phyloP scores from a whole-genome alignment of 2,888 invertebrate species.

The Campoletis raptor region DNA sequence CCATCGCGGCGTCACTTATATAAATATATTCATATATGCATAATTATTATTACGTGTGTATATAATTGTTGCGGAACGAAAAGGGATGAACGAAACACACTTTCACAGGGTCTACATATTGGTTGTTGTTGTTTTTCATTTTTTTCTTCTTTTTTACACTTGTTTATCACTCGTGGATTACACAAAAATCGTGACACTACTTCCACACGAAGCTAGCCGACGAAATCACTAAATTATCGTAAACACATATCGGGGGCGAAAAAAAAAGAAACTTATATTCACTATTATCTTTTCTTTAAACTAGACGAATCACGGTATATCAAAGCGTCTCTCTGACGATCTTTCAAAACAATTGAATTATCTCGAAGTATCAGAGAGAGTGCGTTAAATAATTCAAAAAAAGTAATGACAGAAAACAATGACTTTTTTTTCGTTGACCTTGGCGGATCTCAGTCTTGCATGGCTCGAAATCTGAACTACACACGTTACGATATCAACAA shows the following conservation, averaged over 20 bases:
- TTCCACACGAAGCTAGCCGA: constrained; percentile 15
- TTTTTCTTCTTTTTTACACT: neutral
- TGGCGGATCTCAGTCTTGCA: constrained; percentile 64
- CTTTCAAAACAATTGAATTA: neutral
- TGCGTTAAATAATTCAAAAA: constrained; percentile 19
- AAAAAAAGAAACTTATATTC: constrained; percentile 1
- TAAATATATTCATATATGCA: constrained; percentile 59
- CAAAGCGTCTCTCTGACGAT: neutral
- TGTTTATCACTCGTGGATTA: constrained; percentile 34
- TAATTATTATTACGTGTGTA: constrained; percentile 10
- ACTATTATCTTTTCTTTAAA: constrained; percentile 22
- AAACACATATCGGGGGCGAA: neutral
- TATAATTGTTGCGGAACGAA: constrained; percentile 55
- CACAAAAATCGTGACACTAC: constrained; percentile 3
- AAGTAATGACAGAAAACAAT: constrained; percentile 35
- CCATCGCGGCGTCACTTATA: constrained; percentile 76
- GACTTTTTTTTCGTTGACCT: constrained; percentile 60
- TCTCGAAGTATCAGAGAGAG: constrained; percentile 6
- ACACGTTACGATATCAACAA: neutral
- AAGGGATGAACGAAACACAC: constrained; percentile 25
- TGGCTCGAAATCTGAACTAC: constrained; percentile 44
- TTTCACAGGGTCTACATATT: constrained; percentile 11
- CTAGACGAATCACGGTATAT: constrained; percentile 49
- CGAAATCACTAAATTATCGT: constrained; percentile 26
- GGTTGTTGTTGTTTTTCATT: neutral